phyloP scores from a whole-genome alignment of 2,888 invertebrate species.

The Drosophila differens region DNA sequence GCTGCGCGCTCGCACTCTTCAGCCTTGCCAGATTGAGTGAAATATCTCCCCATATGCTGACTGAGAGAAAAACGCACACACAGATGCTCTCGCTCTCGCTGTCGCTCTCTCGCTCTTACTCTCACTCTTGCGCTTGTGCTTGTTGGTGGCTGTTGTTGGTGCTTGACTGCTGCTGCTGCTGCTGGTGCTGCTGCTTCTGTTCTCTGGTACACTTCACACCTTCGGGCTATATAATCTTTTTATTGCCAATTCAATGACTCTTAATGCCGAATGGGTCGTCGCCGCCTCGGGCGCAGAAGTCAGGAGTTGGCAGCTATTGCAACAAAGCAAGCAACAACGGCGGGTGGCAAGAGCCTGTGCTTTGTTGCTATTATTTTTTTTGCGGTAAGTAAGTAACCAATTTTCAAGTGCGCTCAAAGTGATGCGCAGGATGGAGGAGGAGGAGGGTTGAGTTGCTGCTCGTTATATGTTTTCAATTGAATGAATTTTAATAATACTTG shows the following conservation, averaged over 20 bases:
- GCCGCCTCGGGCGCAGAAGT: conserved; percentile 65
- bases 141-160: conserved; percentile 2
- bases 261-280: conserved; percentile 54
- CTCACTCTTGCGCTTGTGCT: conserved; percentile 23
- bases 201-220: conserved; percentile 74
- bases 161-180: conserved; percentile 3
- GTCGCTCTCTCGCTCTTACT: conserved; percentile 9
- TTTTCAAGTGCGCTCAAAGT: conserved; percentile 64
- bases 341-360: conserved; percentile 22
- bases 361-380: conserved; percentile 33
- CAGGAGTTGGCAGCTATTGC: conserved; percentile 41
- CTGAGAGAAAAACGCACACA: conserved; percentile 20
- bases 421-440: conserved; percentile 28
- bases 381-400: conserved; percentile 57
- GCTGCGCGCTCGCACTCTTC: conserved; percentile 47
- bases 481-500: conserved; percentile 82
- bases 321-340: conserved; percentile 22
- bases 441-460: conserved; percentile 32
- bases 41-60: conserved; percentile 17
- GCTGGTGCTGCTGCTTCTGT: conserved; percentile 2
- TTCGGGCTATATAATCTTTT: conserved; percentile 82
- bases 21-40: conserved; percentile 53
- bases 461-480: conserved; percentile 79
- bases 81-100: conserved; percentile 23
- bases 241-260: conserved; percentile 81